Evolutionary conservation across 1,140 invertebrate genomes (phyloP).

Genomic region (Drosophila kurseongensis): DNA sequence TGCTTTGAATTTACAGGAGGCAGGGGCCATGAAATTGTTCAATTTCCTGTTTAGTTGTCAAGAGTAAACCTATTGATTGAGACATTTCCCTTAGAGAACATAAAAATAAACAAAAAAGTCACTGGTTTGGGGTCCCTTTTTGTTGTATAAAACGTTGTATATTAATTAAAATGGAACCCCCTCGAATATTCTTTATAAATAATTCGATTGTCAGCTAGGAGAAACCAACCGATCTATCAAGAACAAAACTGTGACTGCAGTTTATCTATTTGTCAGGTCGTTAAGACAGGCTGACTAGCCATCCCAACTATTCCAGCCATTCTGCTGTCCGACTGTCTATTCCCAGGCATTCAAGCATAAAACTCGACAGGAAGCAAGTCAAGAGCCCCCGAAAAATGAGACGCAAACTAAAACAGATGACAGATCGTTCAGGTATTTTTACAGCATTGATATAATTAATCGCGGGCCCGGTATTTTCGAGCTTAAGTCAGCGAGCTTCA

Average conservation of each 20-base stretch:
- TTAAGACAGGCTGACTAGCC: constrained; percentile 42
- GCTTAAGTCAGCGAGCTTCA: constrained; percentile 43
- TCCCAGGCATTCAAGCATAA: constrained; percentile 74
- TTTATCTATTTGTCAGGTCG: constrained; percentile 75
- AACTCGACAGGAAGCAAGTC: constrained; percentile 59
- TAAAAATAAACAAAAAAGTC: not conserved
- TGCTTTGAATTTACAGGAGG: constrained; percentile 50
- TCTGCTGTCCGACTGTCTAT: constrained; percentile 29
- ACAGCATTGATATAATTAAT: constrained; percentile 53
- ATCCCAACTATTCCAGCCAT: constrained; percentile 6
- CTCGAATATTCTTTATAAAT: constrained; percentile 15
- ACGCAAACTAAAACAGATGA: constrained; percentile 48
- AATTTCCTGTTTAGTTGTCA: constrained; percentile 61
- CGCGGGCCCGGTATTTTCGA: constrained; percentile 8
- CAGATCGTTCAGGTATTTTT: constrained; percentile 73
- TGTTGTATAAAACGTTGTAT: constrained; percentile 1
- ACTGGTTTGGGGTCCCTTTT: not conserved
- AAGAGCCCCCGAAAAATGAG: constrained; percentile 16
- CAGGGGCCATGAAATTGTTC: constrained; percentile 70
- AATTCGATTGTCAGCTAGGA: constrained; percentile 52
- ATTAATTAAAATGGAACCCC: constrained; percentile 19
- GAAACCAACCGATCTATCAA: constrained; percentile 58
- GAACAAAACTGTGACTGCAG: constrained; percentile 46
- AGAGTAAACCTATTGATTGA: constrained; percentile 17
- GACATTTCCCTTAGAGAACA: constrained; percentile 27